Evolutionary conservation across 2,888 invertebrate species (phyloP).

Genomic region (Thyatira batis): DNA sequence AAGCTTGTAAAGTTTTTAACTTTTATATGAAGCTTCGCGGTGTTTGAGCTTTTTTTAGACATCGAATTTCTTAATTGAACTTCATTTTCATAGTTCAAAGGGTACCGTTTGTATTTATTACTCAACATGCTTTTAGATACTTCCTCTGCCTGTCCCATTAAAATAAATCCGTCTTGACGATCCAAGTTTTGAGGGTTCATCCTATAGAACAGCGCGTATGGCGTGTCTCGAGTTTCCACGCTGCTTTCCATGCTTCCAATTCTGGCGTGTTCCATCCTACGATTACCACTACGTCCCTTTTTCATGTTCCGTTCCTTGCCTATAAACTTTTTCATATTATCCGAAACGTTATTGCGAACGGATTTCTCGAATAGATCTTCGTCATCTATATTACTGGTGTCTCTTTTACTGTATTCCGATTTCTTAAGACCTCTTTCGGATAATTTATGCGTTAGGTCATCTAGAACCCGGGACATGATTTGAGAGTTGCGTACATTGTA

Average conservation of each 20-base stretch:
- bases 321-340: slow-evolving; percentile 42
- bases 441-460: slow-evolving; percentile 34
- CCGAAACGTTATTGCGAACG: slow-evolving; percentile 33
- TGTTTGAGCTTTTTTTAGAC: slow-evolving; percentile 21
- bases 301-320: slow-evolving; percentile 33
- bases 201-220: slow-evolving; percentile 61
- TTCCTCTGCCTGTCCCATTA: slow-evolving; percentile 24
- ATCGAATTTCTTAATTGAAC: slow-evolving; percentile 12
- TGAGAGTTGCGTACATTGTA: neutral
- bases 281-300: slow-evolving; percentile 14
- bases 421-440: slow-evolving; percentile 27
- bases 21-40: slow-evolving; percentile 33
- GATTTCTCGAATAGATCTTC: slow-evolving; percentile 16
- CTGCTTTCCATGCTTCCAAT: slow-evolving; percentile 39
- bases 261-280: slow-evolving; percentile 21
- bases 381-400: slow-evolving; percentile 20
- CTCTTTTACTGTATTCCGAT: slow-evolving; percentile 35
- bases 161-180: slow-evolving; percentile 27
- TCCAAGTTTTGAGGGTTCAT: slow-evolving; percentile 46
- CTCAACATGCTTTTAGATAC: slow-evolving; percentile 14
- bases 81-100: slow-evolving; percentile 19
- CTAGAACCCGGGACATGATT: slow-evolving; percentile 4
- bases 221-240: slow-evolving; percentile 35
- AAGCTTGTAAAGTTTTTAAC: slow-evolving; percentile 31
- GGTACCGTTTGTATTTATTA: slow-evolving; percentile 22